These are phyloP conservation scores for Cathartes aura DNA, from an alignment of 2,113 vertebrate genomes.

Conservation along the genomic window DNA sequence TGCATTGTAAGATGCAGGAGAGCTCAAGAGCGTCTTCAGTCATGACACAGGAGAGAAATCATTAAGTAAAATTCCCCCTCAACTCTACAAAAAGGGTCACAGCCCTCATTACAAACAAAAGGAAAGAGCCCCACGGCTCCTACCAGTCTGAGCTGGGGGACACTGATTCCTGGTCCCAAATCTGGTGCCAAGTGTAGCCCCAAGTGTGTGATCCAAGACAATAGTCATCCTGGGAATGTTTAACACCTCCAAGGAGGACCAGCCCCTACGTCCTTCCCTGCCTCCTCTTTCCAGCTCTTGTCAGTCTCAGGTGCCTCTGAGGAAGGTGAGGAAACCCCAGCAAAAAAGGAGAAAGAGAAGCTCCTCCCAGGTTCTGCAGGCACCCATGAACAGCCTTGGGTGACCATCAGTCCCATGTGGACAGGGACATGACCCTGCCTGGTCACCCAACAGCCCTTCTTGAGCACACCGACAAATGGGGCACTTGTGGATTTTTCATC, in stretches of 20 bases:
- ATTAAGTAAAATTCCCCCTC: not conserved
- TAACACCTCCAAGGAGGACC: not conserved
- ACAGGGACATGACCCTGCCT: not conserved
- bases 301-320: not conserved
- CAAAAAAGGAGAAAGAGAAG: not conserved
- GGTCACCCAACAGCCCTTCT: not conserved
- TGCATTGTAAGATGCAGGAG: not conserved
- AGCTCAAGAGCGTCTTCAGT: not conserved
- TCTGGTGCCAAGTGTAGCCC: not conserved
- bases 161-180: not conserved
- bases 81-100: not conserved
- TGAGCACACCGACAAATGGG: not conserved
- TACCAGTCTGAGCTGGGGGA: not conserved
- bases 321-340: not conserved
- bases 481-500: not conserved
- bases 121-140: not conserved
- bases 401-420: not conserved
- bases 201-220: not conserved
- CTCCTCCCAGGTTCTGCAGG: not conserved
- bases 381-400: not conserved
- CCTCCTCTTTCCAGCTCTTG: not conserved
- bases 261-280: not conserved
- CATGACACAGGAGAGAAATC: not conserved
- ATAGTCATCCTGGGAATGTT: accelerated
- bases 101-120: not conserved